phyloP scores from a whole-genome alignment of 2,113 vertebrate genomes.

The Tyrannus savana region DNA sequence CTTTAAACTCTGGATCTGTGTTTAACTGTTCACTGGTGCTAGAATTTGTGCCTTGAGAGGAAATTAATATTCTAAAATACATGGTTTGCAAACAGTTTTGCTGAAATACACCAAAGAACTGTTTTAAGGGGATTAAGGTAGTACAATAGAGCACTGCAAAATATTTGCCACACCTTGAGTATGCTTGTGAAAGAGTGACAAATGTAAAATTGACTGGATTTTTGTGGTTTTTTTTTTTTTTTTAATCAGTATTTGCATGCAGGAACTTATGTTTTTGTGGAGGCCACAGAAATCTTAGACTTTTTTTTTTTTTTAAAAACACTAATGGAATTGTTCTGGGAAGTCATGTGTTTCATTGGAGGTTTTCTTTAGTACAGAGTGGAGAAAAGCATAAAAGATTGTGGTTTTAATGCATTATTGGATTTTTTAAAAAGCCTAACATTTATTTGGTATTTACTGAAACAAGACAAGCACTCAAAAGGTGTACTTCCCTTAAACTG shows the following conservation, averaged over 20 bases:
- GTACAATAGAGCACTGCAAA: background rate
- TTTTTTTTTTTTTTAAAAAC: background rate
- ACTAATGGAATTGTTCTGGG: background rate
- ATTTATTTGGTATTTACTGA: background rate
- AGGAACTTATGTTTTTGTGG: background rate
- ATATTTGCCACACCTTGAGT: background rate
- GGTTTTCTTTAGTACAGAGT: background rate
- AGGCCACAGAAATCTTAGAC: background rate
- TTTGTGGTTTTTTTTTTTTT: too few species aligned
- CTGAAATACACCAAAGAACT: background rate
- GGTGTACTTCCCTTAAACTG: background rate
- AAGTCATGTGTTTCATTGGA: background rate
- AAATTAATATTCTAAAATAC: background rate
- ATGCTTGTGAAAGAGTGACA: background rate
- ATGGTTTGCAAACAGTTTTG: background rate
- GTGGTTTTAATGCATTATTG: background rate
- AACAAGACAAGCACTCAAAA: background rate
- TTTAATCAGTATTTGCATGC: background rate
- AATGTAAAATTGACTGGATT: background rate
- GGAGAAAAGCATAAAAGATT: background rate
- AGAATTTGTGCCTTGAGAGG: background rate
- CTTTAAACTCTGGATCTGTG: background rate
- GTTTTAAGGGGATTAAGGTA: background rate
- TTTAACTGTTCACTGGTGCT: background rate
- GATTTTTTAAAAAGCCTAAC: background rate